A percentile compares a stretch with the other conserved stretches of the same genome.
phyloP scores from a whole-genome alignment of 2,888 invertebrate species.

The Phyllotreta cruciferae region DNA sequence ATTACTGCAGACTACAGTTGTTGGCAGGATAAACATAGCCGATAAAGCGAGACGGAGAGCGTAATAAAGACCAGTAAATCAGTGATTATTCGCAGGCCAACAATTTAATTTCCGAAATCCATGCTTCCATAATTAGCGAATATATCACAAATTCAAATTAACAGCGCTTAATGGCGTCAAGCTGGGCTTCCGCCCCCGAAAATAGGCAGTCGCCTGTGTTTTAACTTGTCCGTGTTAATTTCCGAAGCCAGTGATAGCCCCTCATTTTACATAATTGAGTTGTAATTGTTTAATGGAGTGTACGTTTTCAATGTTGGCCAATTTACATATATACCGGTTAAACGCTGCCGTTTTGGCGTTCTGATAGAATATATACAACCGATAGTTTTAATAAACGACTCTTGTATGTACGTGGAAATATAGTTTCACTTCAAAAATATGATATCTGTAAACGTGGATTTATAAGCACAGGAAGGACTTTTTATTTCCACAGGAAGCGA shows the following conservation, averaged over 20 bases:
- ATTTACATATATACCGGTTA: conserved; percentile 59
- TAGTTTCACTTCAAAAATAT: no score
- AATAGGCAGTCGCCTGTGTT: conserved; percentile 52
- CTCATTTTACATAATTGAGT: conserved; percentile 61
- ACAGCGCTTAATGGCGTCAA: conserved; percentile 51
- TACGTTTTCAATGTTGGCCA: conserved; percentile 57
- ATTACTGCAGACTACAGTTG: conserved; percentile 33
- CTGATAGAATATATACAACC: conserved; percentile 28
- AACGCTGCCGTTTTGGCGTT: conserved; percentile 47
- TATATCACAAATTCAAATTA: conserved; percentile 60
- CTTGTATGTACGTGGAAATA: no score
- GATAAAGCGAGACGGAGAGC: conserved; percentile 22
- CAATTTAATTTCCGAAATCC: conserved; percentile 58
- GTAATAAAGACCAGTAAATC: conserved; percentile 49
- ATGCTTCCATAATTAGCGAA: conserved; percentile 56
- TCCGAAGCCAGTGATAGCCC: conserved; percentile 59
- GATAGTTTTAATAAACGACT: background rate
- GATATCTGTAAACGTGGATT: no score
- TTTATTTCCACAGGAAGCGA: no score
- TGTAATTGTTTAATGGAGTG: conserved; percentile 61
- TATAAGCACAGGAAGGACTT: no score
- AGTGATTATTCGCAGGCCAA: conserved; percentile 51
- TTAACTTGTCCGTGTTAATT: conserved; percentile 60
- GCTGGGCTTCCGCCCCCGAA: conserved; percentile 50
- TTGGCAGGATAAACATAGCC: conserved; percentile 34